Evolutionary conservation across 2,797 vertebrate species (phyloP).

Genomic region (Setipinna tenuifilis): DNA sequence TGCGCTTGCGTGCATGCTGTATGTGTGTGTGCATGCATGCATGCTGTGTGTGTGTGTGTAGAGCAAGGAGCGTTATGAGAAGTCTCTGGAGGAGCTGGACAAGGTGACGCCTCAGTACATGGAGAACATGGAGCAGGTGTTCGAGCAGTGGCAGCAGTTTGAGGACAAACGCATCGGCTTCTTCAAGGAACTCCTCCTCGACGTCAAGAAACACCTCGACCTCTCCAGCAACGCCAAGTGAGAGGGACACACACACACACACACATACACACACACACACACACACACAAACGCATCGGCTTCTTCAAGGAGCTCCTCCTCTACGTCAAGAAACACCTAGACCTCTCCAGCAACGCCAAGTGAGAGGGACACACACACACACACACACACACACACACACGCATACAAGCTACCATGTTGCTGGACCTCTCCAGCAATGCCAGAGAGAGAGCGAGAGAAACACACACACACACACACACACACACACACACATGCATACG

Average conservation of each 20-base stretch:
- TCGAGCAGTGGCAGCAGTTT: conserved; percentile 96
- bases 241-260: conserved; percentile 42
- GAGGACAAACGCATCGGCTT: conserved; percentile 93
- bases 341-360: too few relatives aligned
- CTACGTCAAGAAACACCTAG: too few relatives aligned
- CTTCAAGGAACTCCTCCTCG: conserved; percentile 88
- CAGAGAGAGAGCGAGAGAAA: too few relatives aligned
- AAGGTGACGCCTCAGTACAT: conserved; percentile 94
- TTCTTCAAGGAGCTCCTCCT: too few relatives aligned
- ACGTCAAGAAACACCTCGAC: conserved; percentile 93
- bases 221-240: conserved; percentile 90
- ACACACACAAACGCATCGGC: neutral
- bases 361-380: conserved; percentile 20
- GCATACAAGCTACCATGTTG: too few relatives aligned
- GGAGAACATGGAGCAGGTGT: conserved; percentile 99
- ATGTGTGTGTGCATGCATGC: neutral
- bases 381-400: too few relatives aligned
- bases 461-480: conserved; percentile 3
- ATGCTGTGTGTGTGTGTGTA: conserved; percentile 52
- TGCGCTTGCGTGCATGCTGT: neutral
- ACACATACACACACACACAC: neutral
- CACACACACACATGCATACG: neutral
- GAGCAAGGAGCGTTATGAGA: conserved; percentile 94
- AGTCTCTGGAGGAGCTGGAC: conserved; percentile 89
- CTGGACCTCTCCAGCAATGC: too few relatives aligned